phyloP scores from a whole-genome alignment of 2,797 vertebrate species.

The Pipistrellus nathusii region DNA sequence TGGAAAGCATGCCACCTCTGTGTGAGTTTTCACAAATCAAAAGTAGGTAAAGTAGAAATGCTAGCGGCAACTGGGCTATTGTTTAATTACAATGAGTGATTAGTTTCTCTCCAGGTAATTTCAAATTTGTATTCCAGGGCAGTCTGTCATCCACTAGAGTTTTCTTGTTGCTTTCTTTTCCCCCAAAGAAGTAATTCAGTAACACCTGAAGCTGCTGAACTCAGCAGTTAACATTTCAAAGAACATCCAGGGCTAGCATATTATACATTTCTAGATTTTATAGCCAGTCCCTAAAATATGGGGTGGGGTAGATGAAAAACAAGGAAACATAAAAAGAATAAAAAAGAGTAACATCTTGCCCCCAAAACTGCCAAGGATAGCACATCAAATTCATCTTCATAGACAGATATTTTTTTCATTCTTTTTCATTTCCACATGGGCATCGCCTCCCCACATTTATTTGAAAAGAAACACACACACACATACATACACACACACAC shows the following conservation, averaged over 20 bases:
- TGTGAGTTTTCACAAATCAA: slow-evolving; percentile 48
- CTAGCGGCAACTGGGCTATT: background rate
- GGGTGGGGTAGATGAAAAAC: background rate
- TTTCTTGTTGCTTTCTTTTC: background rate
- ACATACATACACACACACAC: too few species aligned
- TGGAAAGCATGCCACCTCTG: background rate
- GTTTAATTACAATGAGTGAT: slow-evolving; percentile 53
- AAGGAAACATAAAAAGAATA: background rate
- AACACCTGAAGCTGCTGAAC: background rate
- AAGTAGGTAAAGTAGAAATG: background rate
- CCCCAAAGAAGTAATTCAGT: background rate
- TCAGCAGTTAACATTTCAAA: slow-evolving; percentile 62
- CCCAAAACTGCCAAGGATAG: slow-evolving; percentile 26
- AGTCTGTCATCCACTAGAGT: background rate
- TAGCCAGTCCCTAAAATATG: background rate
- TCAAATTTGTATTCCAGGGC: slow-evolving; percentile 24
- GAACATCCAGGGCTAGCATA: slow-evolving; percentile 13
- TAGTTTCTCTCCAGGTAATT: slow-evolving; percentile 49
- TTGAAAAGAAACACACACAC: background rate
- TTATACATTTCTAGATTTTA: slow-evolving; percentile 57
- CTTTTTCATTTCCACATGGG: background rate
- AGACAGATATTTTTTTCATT: background rate
- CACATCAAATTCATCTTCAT: slow-evolving; percentile 23
- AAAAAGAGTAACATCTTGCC: slow-evolving; percentile 37
- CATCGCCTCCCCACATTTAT: background rate